These are phyloP conservation scores for Macrosteles quadrilineatus DNA, from an alignment of 1,140 invertebrate genomes.

Conservation along the genomic window DNA sequence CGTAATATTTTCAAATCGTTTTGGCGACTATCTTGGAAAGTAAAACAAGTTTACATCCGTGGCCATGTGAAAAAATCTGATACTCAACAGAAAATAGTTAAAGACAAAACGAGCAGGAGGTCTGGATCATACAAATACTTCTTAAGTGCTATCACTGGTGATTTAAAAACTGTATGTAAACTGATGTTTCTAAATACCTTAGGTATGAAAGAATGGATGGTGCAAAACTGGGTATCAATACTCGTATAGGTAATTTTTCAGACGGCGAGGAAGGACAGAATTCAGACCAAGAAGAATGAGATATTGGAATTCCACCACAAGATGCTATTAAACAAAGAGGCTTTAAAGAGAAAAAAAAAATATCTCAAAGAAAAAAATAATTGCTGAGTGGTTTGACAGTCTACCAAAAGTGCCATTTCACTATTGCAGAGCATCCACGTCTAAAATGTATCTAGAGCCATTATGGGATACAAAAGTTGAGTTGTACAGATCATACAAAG, in stretches of 20 bases:
- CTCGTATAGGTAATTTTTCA: not conserved
- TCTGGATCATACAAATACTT: conserved; percentile 21
- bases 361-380: conserved; percentile 3
- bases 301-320: not conserved
- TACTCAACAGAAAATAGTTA: not conserved
- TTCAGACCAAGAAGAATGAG: not conserved
- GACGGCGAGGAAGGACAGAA: not conserved
- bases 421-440: not conserved
- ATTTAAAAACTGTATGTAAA: conserved; percentile 34
- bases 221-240: conserved; percentile 31
- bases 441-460: conserved; percentile 29
- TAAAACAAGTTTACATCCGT: conserved; percentile 25
- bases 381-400: conserved; percentile 24
- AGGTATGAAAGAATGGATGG: conserved; percentile 33
- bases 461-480: conserved; percentile 23
- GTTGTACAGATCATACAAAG: conserved; percentile 25
- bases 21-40: conserved; percentile 11
- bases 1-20: conserved; percentile 11
- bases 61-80: conserved; percentile 23
- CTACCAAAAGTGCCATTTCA: conserved; percentile 13
- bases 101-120: conserved; percentile 23
- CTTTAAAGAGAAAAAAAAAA: conserved; percentile 7
- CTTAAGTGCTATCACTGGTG: conserved; percentile 15
- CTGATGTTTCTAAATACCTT: conserved; percentile 33
- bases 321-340: not conserved